phyloP scores from a whole-genome alignment of 2,888 invertebrate genomes.

The Scaeva pyrastri region DNA sequence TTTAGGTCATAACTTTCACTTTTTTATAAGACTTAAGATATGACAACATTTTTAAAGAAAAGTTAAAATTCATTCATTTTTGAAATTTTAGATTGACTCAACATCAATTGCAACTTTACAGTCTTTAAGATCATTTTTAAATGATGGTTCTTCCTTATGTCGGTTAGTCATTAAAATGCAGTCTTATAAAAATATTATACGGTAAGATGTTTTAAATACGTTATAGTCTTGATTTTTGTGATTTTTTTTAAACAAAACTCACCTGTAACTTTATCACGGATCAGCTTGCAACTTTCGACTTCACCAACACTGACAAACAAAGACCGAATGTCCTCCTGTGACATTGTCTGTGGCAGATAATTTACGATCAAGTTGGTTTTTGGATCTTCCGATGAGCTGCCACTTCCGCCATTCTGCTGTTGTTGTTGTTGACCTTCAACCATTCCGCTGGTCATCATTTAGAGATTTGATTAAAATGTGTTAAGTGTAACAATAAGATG shows the following conservation, averaged over 20 bases:
- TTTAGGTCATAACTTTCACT: too few species aligned
- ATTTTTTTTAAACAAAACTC: slow-evolving; percentile 68
- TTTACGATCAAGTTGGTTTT: slow-evolving; percentile 98
- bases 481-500: slow-evolving; percentile 35
- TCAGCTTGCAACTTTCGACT: slow-evolving; percentile 98
- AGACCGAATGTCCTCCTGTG: slow-evolving; percentile 97
- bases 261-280: slow-evolving; percentile 98
- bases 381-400: slow-evolving; percentile 87
- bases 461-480: slow-evolving; percentile 66
- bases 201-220: too few species aligned
- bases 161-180: too few species aligned
- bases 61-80: too few species aligned
- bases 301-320: slow-evolving; percentile 97
- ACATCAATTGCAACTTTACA: too few species aligned
- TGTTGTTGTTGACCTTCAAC: slow-evolving; percentile 86
- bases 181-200: too few species aligned
- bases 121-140: too few species aligned
- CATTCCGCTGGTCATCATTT: slow-evolving; percentile 80
- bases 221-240: background rate
- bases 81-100: too few species aligned
- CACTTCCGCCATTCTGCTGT: slow-evolving; percentile 79
- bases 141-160: too few species aligned
- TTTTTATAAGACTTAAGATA: too few species aligned
- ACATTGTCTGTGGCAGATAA: slow-evolving; percentile 96
- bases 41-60: too few species aligned